Conservation (phyloP, 2,888 invertebrate genomes). For the Polylopha cassiicola region DNA sequence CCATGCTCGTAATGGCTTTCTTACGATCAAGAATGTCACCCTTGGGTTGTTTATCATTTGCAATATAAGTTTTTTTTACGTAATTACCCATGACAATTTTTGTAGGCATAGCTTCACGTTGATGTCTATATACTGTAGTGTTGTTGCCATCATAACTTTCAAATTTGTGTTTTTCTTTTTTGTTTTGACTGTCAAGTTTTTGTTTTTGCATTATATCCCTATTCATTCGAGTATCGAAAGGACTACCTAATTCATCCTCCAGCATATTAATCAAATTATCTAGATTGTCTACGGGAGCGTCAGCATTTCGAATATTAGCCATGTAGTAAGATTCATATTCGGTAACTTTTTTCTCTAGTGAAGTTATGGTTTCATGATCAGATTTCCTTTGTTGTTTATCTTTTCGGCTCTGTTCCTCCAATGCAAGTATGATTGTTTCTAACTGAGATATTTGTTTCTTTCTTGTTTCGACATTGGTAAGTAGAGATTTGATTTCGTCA, state of each 20-base stretch:
- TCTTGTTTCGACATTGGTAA: conserved; percentile 41
- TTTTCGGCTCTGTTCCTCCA: conserved; percentile 56
- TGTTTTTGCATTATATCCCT: conserved; percentile 16
- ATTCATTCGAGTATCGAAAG: conserved; percentile 32
- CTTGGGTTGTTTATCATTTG: conserved; percentile 37
- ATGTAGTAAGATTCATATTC: conserved; percentile 41
- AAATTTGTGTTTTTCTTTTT: conserved; percentile 28
- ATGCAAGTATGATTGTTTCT: conserved; percentile 58
- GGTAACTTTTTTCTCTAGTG: conserved; percentile 45
- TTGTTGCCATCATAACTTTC: conserved; percentile 30
- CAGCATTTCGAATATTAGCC: conserved; percentile 34
- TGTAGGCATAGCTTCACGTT: conserved; percentile 36
- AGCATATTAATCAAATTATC: conserved; percentile 61
- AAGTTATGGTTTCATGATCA: conserved; percentile 47
- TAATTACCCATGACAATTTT: conserved; percentile 45
- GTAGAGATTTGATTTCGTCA: conserved; percentile 51
- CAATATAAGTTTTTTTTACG: conserved; percentile 39
- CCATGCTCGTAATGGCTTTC: conserved; percentile 43
- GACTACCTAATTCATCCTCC: conserved; percentile 56
- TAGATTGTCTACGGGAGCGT: conserved; percentile 47
- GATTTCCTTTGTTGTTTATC: conserved; percentile 42
- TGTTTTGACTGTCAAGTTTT: conserved; percentile 30
- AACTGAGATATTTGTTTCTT: conserved; percentile 53
- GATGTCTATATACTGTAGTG: conserved; percentile 27
- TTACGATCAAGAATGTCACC: conserved; percentile 44